Percentiles rank a stretch among this genome's conserved stretches.
Conservation (phyloP, 2,797 vertebrate species). For the Sardinella longiceps region DNA sequence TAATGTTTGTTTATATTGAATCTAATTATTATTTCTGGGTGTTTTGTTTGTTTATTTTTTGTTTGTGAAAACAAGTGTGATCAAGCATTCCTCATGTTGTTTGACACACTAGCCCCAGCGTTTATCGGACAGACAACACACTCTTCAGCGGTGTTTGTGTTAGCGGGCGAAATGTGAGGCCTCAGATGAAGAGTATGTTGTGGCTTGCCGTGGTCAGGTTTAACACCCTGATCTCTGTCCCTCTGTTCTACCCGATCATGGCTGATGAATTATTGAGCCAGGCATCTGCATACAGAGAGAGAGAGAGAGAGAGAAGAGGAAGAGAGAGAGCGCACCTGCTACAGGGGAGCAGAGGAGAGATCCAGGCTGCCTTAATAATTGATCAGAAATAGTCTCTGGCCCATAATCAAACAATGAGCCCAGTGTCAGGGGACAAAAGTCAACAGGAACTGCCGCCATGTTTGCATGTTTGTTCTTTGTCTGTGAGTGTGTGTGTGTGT, state of each 20-base stretch:
- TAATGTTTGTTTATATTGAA: background rate
- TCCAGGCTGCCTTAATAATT: slow-evolving; percentile 80
- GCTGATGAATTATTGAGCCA: slow-evolving; percentile 84
- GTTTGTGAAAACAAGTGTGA: slow-evolving; percentile 7
- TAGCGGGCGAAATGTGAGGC: slow-evolving; percentile 4
- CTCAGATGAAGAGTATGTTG: slow-evolving; percentile 8
- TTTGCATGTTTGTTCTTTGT: background rate
- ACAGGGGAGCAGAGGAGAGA: slow-evolving; percentile 70
- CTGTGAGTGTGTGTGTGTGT: background rate
- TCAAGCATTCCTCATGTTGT: background rate
- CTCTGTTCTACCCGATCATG: slow-evolving; percentile 82
- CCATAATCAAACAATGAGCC: slow-evolving; percentile 73
- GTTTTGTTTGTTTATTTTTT: background rate
- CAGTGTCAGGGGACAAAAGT: slow-evolving; percentile 52
- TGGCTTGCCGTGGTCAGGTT: slow-evolving; percentile 69
- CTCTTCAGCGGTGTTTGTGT: background rate
- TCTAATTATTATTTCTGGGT: background rate
- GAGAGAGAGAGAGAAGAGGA: too few relatives aligned
- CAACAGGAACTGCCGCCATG: slow-evolving; percentile 27
- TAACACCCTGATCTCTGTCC: slow-evolving; percentile 76
- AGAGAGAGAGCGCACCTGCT: slow-evolving; percentile 76
- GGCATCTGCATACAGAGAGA: slow-evolving; percentile 80
- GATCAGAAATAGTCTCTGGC: slow-evolving; percentile 75
- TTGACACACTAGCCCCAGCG: background rate
- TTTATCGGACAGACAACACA: background rate